A percentile compares a stretch with the other conserved stretches of the same genome.
These are phyloP conservation scores for Xyliphius kryptos DNA, from an alignment of 2,113 vertebrate species.

Conservation along the genomic window DNA sequence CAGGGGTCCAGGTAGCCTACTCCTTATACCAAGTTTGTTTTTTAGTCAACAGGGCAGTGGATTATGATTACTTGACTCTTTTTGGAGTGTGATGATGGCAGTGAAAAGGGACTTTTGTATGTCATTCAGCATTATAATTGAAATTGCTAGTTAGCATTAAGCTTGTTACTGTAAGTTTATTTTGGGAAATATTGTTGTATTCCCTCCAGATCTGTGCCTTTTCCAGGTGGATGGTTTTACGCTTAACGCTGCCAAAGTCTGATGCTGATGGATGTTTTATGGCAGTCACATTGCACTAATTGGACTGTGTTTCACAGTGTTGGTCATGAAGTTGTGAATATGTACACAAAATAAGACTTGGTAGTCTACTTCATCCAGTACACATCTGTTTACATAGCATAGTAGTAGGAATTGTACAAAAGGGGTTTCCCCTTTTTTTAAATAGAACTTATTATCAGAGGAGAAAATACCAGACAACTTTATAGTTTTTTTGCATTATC, in stretches of 20 bases:
- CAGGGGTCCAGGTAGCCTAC: too few species aligned
- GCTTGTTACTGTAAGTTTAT: constrained; percentile 18
- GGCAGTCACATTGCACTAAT: constrained; percentile 30
- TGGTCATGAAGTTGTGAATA: constrained; percentile 9
- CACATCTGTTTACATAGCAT: too few species aligned
- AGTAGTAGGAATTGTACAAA: too few species aligned
- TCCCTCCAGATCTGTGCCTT: constrained; percentile 14
- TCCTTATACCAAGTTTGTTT: not conserved
- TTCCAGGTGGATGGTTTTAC: constrained; percentile 12
- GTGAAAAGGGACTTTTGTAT: not conserved
- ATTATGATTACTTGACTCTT: too few species aligned
- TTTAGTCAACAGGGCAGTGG: too few species aligned
- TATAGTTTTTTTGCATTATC: too few species aligned
- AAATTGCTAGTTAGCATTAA: not conserved
- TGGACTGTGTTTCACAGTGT: constrained; percentile 23
- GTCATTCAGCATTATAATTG: not conserved
- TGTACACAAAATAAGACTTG: not conserved
- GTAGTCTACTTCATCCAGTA: too few species aligned
- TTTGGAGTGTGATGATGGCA: not conserved
- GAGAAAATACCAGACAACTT: too few species aligned
- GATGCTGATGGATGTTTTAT: constrained; percentile 33
- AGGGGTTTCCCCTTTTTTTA: too few species aligned
- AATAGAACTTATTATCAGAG: too few species aligned
- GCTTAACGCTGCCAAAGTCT: constrained; percentile 1
- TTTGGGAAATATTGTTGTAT: constrained; percentile 2